Percentiles rank a stretch among this genome's conserved stretches.
These are phyloP conservation scores for Choristoneura rosaceana DNA, from an alignment of 2,888 invertebrate species.

Conservation along the genomic window DNA sequence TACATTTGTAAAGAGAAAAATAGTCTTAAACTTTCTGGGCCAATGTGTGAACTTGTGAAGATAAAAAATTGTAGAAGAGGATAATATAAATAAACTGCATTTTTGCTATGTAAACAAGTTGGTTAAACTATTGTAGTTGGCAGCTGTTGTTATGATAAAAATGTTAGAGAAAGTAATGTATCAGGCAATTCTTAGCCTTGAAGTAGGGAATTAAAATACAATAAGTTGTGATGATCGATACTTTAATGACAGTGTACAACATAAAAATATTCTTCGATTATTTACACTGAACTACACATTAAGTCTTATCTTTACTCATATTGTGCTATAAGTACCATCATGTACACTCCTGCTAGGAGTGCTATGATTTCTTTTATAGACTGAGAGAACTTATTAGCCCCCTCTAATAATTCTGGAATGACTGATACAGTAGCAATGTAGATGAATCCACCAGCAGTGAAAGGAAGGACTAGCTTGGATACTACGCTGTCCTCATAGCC, in stretches of 20 bases:
- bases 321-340: slow-evolving; percentile 98
- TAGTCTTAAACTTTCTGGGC: no score
- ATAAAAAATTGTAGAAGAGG: no score
- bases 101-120: no score
- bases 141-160: neutral
- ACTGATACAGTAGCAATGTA: slow-evolving; percentile 99
- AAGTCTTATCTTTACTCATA: slow-evolving; percentile 65
- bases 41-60: no score
- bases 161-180: no score
- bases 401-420: slow-evolving; percentile 97
- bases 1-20: no score
- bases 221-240: slow-evolving; percentile 38
- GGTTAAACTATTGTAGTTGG: neutral
- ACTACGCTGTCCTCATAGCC: slow-evolving; percentile 89
- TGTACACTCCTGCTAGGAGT: slow-evolving; percentile 94
- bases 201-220: slow-evolving; percentile 12
- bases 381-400: slow-evolving; percentile 93
- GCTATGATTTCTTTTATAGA: slow-evolving; percentile 96
- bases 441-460: slow-evolving; percentile 99
- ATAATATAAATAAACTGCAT: no score
- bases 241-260: slow-evolving; percentile 38
- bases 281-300: slow-evolving; percentile 32
- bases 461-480: slow-evolving; percentile 96
- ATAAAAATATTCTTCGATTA: slow-evolving; percentile 19
- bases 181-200: no score